Conservation (phyloP, 2,797 vertebrate genomes). For the Poeciliopsis paucimaculata region DNA sequence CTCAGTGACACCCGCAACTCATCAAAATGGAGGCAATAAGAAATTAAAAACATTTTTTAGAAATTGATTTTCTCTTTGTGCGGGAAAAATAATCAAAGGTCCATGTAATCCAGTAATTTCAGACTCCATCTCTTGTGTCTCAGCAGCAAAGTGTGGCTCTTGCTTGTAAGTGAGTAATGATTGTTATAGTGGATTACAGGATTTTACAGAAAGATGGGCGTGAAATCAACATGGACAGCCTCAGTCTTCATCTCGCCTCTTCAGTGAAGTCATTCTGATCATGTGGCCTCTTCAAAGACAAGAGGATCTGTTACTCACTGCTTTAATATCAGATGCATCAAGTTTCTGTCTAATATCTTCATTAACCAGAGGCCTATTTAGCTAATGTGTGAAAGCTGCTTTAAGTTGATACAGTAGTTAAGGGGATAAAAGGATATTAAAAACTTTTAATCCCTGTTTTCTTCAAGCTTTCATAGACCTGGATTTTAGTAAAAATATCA, state of each 20-base stretch:
- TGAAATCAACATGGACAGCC: conserved; percentile 25
- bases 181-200: conserved; percentile 7
- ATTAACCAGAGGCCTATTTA: background rate
- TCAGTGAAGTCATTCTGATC: conserved; percentile 30
- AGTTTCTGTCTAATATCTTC: background rate
- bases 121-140: background rate
- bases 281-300: conserved; percentile 13
- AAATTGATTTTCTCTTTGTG: background rate
- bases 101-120: background rate
- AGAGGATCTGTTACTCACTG: background rate
- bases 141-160: background rate
- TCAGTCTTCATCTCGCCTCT: conserved; percentile 32
- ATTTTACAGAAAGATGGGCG: conserved; percentile 9
- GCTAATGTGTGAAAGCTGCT: background rate
- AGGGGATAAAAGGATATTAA: background rate
- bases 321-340: conserved; percentile 4
- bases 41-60: conserved; percentile 12
- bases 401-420: background rate
- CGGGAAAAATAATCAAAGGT: background rate
- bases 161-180: conserved; percentile 5
- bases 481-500: background rate
- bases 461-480: background rate
- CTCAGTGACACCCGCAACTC: conserved; percentile 46
- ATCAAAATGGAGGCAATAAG: conserved; percentile 14
- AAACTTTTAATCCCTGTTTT: background rate